Base-by-base conservation (phyloP, 2,113 vertebrate genomes). In the Stictonetta naevosa region DNA sequence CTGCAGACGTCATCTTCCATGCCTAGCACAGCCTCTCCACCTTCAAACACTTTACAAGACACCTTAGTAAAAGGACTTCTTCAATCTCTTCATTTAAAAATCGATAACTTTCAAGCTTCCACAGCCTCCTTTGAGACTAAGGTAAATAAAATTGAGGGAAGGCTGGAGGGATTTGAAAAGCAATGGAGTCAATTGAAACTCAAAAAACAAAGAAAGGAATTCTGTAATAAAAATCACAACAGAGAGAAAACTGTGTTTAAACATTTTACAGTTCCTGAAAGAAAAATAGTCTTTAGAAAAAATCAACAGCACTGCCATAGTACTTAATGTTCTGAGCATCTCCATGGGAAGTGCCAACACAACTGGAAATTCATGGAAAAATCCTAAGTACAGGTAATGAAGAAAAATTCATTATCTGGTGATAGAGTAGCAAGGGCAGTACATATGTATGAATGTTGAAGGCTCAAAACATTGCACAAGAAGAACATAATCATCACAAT, bases 71-170 rank as follows among this genome's bases (percentile, higher is more conserved):
- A 92, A 94, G 73, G 96, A 83, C 14, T 28, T 90, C 94, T 89
- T 88, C 81, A 95, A 92, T 92, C 86, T 96, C 96, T 96, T 96
- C 66, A 95, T 96, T 97, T 97, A 95, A 96, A 96, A 97, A 97
- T 97, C 82, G 8, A 97, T 97, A 96, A 60, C 59, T 55, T 96
- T 95, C 94, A 92, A 95, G 79, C 34, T 91, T 92, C 82, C 60
- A 52, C 81, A 48, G 75, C 86, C 75, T 96, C 95, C 94, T 97
- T 91, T 84, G 95, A 97, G 96, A 96, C 62, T 15, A 71, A 86
- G 67, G 85, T 95, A 97, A 97, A 97, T 96, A 93, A 95, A 95
- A 93, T 85, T 92, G 95, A 93, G 86, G 92, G 76, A 86, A 93
- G 48, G 89, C 90, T 94, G 90, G 56, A 90, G 92, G 84, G 88